Evolutionary conservation across 2,113 vertebrate species (phyloP).

Genomic region (Trochalopteron elliotii): DNA sequence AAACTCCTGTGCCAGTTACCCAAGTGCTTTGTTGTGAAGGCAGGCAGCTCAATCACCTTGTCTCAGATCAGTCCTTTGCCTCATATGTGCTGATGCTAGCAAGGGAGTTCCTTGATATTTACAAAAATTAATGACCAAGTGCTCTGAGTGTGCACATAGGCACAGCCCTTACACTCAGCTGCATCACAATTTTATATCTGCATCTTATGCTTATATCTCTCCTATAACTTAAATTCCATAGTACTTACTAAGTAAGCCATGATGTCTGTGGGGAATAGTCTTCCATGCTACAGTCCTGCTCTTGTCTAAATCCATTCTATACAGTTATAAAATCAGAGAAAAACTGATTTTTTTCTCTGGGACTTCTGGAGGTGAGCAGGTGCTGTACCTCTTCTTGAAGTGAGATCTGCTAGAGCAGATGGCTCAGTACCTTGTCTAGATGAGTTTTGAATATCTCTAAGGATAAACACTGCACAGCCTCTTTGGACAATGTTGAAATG

Average conservation of each 20-base stretch:
- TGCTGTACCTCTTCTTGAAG: not conserved
- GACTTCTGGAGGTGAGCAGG: not conserved
- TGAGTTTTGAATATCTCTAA: not conserved
- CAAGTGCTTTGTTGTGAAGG: not conserved
- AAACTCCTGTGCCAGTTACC: not conserved
- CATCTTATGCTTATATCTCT: not conserved
- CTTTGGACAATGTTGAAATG: not conserved
- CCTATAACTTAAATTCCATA: not conserved
- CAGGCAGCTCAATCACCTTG: not conserved
- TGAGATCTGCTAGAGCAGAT: not conserved
- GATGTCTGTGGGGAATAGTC: not conserved
- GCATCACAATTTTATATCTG: not conserved
- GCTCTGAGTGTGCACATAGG: not conserved
- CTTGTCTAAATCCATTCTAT: not conserved
- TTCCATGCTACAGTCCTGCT: not conserved
- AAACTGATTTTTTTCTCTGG: not conserved
- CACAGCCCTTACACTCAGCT: not conserved
- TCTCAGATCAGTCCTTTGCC: not conserved
- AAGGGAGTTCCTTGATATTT: not conserved
- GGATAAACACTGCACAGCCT: not conserved
- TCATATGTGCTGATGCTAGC: not conserved
- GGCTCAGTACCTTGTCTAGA: not conserved
- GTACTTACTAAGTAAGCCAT: not conserved
- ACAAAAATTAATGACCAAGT: not conserved
- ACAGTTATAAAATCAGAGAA: not conserved